phyloP scores from a whole-genome alignment of 2,797 vertebrate species.

The Onychomys arenicola region DNA sequence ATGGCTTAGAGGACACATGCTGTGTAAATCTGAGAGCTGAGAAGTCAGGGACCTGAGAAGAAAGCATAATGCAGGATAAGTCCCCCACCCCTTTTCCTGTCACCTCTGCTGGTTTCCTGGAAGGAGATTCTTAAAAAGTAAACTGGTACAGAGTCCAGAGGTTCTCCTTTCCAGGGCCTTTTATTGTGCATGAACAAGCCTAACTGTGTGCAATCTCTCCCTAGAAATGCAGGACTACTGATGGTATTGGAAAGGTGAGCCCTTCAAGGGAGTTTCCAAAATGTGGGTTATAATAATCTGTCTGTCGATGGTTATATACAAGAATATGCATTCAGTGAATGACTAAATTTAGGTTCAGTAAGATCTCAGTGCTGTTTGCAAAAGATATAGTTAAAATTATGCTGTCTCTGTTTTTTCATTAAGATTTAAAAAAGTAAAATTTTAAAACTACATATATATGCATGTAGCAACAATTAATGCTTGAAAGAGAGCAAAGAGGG shows the following conservation, averaged over 20 bases:
- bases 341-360: not conserved
- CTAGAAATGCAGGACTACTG: not conserved
- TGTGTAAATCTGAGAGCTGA: slow-evolving; percentile 57
- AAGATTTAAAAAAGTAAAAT: slow-evolving; percentile 48
- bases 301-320: not conserved
- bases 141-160: not conserved
- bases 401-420: slow-evolving; percentile 31
- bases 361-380: not conserved
- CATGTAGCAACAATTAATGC: not conserved
- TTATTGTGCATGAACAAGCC: not conserved
- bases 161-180: not conserved
- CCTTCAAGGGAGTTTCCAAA: slow-evolving; percentile 20
- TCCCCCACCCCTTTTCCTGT: not conserved
- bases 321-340: not conserved
- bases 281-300: not conserved
- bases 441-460: no score
- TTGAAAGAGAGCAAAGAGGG: not conserved
- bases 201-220: not conserved
- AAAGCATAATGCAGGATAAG: not conserved
- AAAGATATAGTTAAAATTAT: slow-evolving; percentile 35
- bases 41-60: slow-evolving; percentile 55
- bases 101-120: not conserved
- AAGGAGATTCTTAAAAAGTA: slow-evolving; percentile 24
- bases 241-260: not conserved
- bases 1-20: slow-evolving; percentile 72